Percentiles rank a stretch among this genome's conserved stretches.
phyloP scores from a whole-genome alignment of 2,797 vertebrate species.

The Gymnoscopelus braueri region DNA sequence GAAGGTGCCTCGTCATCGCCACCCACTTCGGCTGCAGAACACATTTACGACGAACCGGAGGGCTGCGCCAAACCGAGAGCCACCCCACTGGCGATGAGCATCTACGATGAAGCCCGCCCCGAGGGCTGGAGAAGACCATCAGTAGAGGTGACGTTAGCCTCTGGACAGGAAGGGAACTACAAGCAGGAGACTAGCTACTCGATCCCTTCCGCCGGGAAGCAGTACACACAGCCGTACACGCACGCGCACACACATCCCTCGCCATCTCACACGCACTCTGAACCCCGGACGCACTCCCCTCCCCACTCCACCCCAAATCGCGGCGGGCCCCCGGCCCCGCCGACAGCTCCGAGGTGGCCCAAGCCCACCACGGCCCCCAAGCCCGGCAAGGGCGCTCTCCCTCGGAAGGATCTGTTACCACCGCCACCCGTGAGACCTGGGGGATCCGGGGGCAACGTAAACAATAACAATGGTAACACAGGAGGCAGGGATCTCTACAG shows the following conservation, averaged over 20 bases:
- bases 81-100: slow-evolving; percentile 19
- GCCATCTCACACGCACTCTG: background rate
- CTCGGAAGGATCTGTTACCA: slow-evolving; percentile 70
- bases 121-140: slow-evolving; percentile 81
- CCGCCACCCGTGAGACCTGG: slow-evolving; percentile 58
- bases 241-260: background rate
- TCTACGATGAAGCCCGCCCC: slow-evolving; percentile 85
- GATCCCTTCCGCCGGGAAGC: slow-evolving; percentile 62
- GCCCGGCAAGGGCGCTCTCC: slow-evolving; percentile 68
- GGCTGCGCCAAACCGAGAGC: slow-evolving; percentile 71
- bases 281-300: slow-evolving; percentile 40
- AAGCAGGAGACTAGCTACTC: slow-evolving; percentile 79
- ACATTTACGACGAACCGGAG: slow-evolving; percentile 95
- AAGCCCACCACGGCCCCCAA: slow-evolving; percentile 89
- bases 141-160: slow-evolving; percentile 50
- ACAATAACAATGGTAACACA: slow-evolving; percentile 79
- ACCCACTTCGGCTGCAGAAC: slow-evolving; percentile 68
- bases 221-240: background rate
- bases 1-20: slow-evolving; percentile 34
- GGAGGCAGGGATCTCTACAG: slow-evolving; percentile 83
- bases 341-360: slow-evolving; percentile 69
- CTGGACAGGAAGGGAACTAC: slow-evolving; percentile 78
- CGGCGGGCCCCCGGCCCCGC: slow-evolving; percentile 1
- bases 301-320: slow-evolving; percentile 31
- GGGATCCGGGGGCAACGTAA: slow-evolving; percentile 61